Conservation (phyloP, 2,113 vertebrate genomes). For the Vicugna pacos region DNA sequence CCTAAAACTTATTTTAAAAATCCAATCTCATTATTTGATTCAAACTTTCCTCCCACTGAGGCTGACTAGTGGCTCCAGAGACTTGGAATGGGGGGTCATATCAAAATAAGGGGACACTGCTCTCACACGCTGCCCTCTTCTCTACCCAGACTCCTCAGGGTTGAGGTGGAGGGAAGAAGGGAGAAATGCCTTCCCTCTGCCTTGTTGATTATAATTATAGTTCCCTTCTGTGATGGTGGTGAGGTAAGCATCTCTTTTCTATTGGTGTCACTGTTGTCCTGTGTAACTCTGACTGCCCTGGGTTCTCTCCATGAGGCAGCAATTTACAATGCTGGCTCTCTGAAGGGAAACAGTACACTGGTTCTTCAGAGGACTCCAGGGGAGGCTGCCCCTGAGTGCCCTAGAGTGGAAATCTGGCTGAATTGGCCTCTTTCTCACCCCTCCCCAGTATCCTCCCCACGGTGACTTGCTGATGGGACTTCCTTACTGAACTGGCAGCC, state of each 20-base stretch:
- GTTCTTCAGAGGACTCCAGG: neutral
- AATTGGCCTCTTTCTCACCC: neutral
- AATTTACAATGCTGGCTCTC: conserved; percentile 20
- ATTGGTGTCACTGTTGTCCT: neutral
- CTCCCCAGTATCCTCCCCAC: neutral
- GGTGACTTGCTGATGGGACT: neutral
- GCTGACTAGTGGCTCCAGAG: neutral
- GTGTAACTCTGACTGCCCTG: neutral
- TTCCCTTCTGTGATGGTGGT: neutral
- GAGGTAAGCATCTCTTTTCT: neutral
- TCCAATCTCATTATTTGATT: conserved; percentile 17
- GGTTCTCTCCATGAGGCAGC: neutral
- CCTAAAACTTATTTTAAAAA: conserved; percentile 44
- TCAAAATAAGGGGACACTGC: neutral
- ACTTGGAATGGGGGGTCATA: neutral
- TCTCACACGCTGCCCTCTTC: neutral
- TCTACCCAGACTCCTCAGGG: neutral
- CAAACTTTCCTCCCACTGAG: neutral
- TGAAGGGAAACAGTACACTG: neutral
- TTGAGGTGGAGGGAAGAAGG: neutral
- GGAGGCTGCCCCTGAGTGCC: neutral
- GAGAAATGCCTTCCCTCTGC: neutral
- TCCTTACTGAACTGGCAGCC: neutral
- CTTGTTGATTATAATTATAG: neutral
- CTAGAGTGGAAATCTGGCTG: neutral